Conservation (phyloP, 2,113 vertebrate species). For the Bujurquina vittata region DNA sequence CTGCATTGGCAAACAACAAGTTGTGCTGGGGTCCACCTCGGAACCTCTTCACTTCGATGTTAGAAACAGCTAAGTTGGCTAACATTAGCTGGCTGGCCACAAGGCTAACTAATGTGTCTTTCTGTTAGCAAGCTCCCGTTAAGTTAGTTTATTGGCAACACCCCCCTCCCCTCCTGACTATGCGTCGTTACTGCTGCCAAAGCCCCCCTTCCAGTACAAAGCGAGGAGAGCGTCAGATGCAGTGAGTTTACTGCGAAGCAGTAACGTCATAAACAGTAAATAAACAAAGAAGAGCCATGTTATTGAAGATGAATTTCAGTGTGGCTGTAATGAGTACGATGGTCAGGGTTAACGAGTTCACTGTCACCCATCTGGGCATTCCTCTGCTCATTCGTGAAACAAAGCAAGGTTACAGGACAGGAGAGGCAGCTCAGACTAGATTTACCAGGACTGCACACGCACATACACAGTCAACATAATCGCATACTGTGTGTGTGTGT, state of each 20-base stretch:
- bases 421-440: constrained; percentile 79
- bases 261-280: constrained; percentile 43
- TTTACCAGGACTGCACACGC: constrained; percentile 63
- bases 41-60: constrained; percentile 27
- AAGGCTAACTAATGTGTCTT: constrained; percentile 45
- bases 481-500: constrained; percentile 51
- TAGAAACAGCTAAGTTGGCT: constrained; percentile 41
- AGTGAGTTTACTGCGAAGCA: constrained; percentile 29
- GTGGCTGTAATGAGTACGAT: constrained; percentile 16
- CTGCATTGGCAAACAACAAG: constrained; percentile 51
- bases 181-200: constrained; percentile 26
- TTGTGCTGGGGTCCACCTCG: constrained; percentile 50
- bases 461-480: constrained; percentile 64
- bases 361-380: constrained; percentile 71
- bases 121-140: constrained; percentile 40
- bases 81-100: constrained; percentile 54
- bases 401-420: constrained; percentile 79
- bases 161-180: background rate
- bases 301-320: constrained; percentile 50
- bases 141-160: constrained; percentile 12
- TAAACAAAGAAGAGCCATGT: constrained; percentile 50
- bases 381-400: constrained; percentile 70
- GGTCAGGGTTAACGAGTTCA: constrained; percentile 66
- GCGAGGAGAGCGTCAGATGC: background rate
- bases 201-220: constrained; percentile 1